phyloP scores from a whole-genome alignment of 1,140 invertebrate species.

The Hormaphis cornu region DNA sequence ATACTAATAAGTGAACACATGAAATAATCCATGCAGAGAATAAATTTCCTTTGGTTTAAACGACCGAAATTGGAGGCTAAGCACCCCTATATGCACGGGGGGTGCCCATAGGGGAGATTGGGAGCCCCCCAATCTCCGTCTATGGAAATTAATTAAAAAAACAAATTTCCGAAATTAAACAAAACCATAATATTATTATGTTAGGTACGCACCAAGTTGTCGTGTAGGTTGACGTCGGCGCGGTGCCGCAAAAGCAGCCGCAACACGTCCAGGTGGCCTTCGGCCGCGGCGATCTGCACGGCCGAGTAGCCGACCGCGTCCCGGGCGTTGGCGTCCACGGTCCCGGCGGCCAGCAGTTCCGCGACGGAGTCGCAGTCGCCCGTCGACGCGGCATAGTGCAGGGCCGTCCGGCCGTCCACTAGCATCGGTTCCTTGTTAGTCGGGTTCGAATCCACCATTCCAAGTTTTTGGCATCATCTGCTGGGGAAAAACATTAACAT shows the following conservation, averaged over 20 bases:
- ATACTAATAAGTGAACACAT: too few species aligned
- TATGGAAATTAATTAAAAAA: too few species aligned
- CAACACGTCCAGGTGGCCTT: conserved; percentile 69
- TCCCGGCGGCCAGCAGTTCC: not conserved
- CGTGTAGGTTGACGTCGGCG: conserved; percentile 63
- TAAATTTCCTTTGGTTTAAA: too few species aligned
- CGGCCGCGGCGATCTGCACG: conserved; percentile 70
- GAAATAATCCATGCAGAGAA: too few species aligned
- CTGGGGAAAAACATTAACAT: too few species aligned
- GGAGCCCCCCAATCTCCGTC: too few species aligned
- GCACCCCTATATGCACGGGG: too few species aligned
- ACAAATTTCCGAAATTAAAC: too few species aligned
- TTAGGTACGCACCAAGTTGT: conserved; percentile 55
- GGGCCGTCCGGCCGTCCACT: conserved; percentile 10
- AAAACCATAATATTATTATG: too few species aligned
- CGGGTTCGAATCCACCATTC: conserved; percentile 29
- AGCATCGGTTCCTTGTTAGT: conserved; percentile 2
- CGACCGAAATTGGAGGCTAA: too few species aligned
- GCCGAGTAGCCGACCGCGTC: conserved; percentile 52
- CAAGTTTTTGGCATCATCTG: conserved; percentile 27
- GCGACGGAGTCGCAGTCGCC: not conserved
- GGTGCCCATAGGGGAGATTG: too few species aligned
- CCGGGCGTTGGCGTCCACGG: not conserved
- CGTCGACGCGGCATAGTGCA: conserved; percentile 20
- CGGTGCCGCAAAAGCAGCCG: conserved; percentile 59